These are phyloP conservation scores for Todus mexicanus DNA, from an alignment of 2,797 vertebrate genomes.

Conservation along the genomic window DNA sequence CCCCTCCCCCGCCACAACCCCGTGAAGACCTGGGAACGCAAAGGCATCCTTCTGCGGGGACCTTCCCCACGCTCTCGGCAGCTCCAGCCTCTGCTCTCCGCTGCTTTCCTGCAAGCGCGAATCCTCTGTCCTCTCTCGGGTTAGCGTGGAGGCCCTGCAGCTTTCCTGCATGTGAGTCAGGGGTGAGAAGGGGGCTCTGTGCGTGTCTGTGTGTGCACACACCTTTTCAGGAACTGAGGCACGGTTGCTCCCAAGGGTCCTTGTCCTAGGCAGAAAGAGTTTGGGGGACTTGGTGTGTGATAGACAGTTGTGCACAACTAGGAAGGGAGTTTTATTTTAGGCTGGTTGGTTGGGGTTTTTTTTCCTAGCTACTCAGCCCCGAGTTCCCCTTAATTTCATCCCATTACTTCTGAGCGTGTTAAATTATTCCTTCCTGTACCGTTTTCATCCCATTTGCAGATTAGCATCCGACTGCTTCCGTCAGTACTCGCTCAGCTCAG, in stretches of 20 bases:
- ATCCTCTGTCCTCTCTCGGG: not conserved
- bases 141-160: not conserved
- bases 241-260: not conserved
- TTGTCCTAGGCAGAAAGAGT: not conserved
- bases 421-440: slow-evolving; percentile 2
- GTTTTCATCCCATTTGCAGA: slow-evolving; percentile 48
- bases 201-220: accelerated
- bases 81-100: not conserved
- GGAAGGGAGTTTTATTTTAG: not conserved
- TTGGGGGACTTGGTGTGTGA: not conserved
- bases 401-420: not conserved
- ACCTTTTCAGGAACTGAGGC: not conserved
- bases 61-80: not conserved
- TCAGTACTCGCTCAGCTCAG: slow-evolving; percentile 12
- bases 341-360: not conserved
- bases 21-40: not conserved
- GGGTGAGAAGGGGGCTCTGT: not conserved
- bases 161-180: not conserved
- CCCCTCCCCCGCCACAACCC: not conserved
- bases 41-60: not conserved
- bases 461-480: slow-evolving; percentile 25
- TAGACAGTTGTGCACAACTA: not conserved
- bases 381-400: not conserved
- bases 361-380: not conserved
- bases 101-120: not conserved